These are phyloP conservation scores for Pollicipes pollicipes DNA, from an alignment of 1,140 invertebrate species.

Conservation along the genomic window DNA sequence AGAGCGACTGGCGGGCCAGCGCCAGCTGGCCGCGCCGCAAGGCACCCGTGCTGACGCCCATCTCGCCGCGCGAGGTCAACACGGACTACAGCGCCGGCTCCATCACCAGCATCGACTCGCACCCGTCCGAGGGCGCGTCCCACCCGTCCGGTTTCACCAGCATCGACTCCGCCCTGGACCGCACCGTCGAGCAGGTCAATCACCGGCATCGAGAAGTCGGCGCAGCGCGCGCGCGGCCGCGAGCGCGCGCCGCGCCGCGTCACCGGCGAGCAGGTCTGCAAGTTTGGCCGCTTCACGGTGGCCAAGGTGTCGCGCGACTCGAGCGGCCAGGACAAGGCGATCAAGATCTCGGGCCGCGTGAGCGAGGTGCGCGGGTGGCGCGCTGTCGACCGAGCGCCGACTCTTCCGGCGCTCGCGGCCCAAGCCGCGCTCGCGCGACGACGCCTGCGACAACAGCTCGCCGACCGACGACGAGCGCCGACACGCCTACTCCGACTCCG, in stretches of 20 bases:
- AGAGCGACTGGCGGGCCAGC: neutral
- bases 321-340: neutral
- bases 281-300: conserved; percentile 10
- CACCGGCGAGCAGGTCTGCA: conserved; percentile 8
- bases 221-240: conserved; percentile 13
- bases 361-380: conserved; percentile 12
- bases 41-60: neutral
- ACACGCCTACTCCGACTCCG: conserved; percentile 11
- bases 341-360: conserved; percentile 11
- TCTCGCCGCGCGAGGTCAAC: neutral
- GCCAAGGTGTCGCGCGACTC: neutral
- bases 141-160: neutral
- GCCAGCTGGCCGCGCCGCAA: conserved; percentile 1
- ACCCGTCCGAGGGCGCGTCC: neutral
- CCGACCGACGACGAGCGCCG: conserved; percentile 6
- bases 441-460: neutral
- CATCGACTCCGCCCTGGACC: neutral
- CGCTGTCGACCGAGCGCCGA: conserved; percentile 6
- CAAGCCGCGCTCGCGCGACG: neutral
- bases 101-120: neutral
- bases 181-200: neutral
- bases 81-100: neutral
- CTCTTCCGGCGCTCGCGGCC: conserved; percentile 9
- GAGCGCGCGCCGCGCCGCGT: conserved; percentile 10
- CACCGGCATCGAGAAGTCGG: conserved; percentile 8